Evolutionary conservation across 2,113 vertebrate species (phyloP), one percentile per base, ranked within the genome.

Genomic region (Chunga burmeisteri): DNA sequence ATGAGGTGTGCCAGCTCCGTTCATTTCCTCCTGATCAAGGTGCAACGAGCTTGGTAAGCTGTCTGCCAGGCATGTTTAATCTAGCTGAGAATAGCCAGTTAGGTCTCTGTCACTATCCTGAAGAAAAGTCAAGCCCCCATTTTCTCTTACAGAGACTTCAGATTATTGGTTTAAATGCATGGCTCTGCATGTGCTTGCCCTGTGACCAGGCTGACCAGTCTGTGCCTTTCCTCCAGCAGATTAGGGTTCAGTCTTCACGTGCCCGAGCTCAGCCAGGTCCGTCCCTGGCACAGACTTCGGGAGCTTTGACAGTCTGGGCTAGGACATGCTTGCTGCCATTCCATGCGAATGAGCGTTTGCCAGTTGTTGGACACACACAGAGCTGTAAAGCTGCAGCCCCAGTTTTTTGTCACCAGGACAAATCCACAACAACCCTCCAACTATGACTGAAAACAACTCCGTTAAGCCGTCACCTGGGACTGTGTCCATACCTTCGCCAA

Each of bases 311-410:
- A 14, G 4, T 6, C 7, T 9, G 19, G 53, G 36, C 50, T 40
- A 7, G 50, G 63, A 63, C 1, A 1, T 2, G 18, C 18, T 52
- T 6, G 11, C 47, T 16, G n/a, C 46, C 8, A 1, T 49, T 23
- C 22, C 30, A 2, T 9, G 1, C 49, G 6, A 18, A 36, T 2
- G 16, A 50, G 3, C 2, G 2, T 29, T 13, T 23, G 19, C 50
- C 72, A 34, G 49, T 32, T 55, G 30, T 29, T 71, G 47, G 46
- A 71, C 40, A 50, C 58, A 40, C 10, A 40, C 1, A 6, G 11
- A 52, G 53, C 67, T 83, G 44, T 65, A 36, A 46, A 78, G 65
- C 18, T 49, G 62, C 38, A 82, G 80, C 65, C 53, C 47, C 47
- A 3, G 16, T 32, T 27, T 32, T 27, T 13, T 78, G 80, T 68